These are phyloP conservation scores for Pegoplata infirma DNA, from an alignment of 2,888 invertebrate genomes.

Conservation along the genomic window DNA sequence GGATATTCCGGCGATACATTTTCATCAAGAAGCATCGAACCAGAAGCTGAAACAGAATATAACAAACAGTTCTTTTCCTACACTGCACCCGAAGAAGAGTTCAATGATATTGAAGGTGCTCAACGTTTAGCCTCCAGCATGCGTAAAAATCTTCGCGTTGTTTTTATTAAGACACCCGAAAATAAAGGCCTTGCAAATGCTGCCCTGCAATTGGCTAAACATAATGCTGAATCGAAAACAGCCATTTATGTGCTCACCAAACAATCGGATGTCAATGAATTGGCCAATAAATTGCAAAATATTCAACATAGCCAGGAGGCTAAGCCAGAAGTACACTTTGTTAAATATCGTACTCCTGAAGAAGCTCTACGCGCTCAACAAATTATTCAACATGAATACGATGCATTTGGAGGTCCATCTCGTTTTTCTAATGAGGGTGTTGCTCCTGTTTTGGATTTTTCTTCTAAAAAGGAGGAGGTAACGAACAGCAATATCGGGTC, in stretches of 20 bases:
- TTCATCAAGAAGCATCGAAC: background rate
- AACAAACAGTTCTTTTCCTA: slow-evolving; percentile 71
- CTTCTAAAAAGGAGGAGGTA: slow-evolving; percentile 52
- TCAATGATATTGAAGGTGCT: slow-evolving; percentile 65
- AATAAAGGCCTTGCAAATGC: slow-evolving; percentile 71
- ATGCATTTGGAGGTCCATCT: slow-evolving; percentile 68
- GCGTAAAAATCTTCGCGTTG: slow-evolving; percentile 70
- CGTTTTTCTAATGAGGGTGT: slow-evolving; percentile 68
- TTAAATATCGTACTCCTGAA: slow-evolving; percentile 74
- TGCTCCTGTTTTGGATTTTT: slow-evolving; percentile 70
- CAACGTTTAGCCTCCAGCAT: slow-evolving; percentile 64
- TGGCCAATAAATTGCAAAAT: slow-evolving; percentile 67
- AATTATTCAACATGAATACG: slow-evolving; percentile 71
- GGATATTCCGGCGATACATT: too few relatives aligned
- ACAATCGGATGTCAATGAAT: slow-evolving; percentile 69
- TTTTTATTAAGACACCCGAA: slow-evolving; percentile 73
- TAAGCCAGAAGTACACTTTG: slow-evolving; percentile 74
- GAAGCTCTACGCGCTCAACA: slow-evolving; percentile 73
- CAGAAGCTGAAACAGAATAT: slow-evolving; percentile 62
- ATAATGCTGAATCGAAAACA: slow-evolving; percentile 72
- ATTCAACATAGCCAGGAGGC: slow-evolving; percentile 66
- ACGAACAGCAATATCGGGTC: background rate
- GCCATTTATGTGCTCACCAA: slow-evolving; percentile 75
- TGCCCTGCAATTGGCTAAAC: slow-evolving; percentile 69
- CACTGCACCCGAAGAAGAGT: slow-evolving; percentile 71